These are phyloP conservation scores for Phainopepla nitens DNA, from an alignment of 2,113 vertebrate species.

Conservation along the genomic window DNA sequence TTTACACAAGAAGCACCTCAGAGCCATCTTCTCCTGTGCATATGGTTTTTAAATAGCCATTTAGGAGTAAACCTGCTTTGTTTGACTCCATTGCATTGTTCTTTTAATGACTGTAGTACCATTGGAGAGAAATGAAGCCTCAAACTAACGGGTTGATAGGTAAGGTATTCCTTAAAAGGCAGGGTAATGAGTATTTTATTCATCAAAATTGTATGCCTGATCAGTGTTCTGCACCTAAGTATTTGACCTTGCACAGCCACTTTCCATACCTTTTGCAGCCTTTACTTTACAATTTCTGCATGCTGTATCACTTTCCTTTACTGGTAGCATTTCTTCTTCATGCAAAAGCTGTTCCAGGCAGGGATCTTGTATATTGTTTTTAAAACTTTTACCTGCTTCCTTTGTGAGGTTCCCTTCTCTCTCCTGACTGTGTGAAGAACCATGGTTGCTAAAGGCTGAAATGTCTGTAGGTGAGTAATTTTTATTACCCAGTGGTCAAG, in stretches of 20 bases:
- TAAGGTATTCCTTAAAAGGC: neutral
- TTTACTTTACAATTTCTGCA: neutral
- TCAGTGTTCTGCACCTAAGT: neutral
- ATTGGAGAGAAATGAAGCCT: neutral
- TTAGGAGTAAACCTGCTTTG: neutral
- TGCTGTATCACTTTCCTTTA: neutral
- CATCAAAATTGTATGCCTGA: neutral
- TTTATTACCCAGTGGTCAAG: neutral
- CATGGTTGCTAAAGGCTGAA: neutral
- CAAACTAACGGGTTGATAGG: neutral
- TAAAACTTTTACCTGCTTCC: neutral
- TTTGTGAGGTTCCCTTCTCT: neutral
- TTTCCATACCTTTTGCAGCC: neutral
- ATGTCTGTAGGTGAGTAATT: conserved; percentile 6
- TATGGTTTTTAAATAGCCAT: neutral
- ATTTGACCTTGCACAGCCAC: neutral
- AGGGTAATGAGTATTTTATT: neutral
- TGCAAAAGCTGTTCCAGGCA: neutral
- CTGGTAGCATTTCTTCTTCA: neutral
- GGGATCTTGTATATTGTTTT: neutral
- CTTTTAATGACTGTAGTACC: neutral
- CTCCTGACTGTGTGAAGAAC: neutral
- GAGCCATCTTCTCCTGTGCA: neutral
- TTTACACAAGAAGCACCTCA: neutral
- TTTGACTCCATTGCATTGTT: neutral